Evolutionary conservation across 2,113 vertebrate genomes (phyloP), one percentile per base, ranked within the genome.

Genomic region (Zeus faber): DNA sequence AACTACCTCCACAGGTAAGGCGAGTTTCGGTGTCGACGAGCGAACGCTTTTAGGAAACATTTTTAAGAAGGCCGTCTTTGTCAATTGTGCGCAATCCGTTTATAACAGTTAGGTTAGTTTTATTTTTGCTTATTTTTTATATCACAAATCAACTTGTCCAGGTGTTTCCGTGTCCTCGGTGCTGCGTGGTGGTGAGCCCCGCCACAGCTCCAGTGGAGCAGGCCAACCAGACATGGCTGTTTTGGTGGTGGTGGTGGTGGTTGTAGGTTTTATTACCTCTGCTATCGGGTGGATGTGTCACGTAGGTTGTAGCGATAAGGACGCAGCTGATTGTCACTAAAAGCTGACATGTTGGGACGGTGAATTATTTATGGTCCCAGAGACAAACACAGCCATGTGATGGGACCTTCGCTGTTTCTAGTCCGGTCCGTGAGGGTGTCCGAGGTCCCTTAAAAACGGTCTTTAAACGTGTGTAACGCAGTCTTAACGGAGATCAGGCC

Each of bases 301-400:
- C 63, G 20, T 27, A 11, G 59, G 16, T n/a, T 47, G 62, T 9
- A 24, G 62, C 40, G 82, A 81, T 75, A 53, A 60, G 62, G 69
- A 63, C 6, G 65, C 35, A 57, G 53, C 40, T 54, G 24, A 55
- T 72, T 70, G 77, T 51, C 57, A 49, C 35, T 48, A n/a, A n/a
- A n/a, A 49, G 21, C 56, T 63, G 77, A 65, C 77, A 73, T 56
- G 16, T 18, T 41, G 67, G 56, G 51, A 54, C 67, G 71, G 58
- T 70, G 77, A 84, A 84, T 88, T 81, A 88, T 90, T 90, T 86
- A 90, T 86, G 83, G 63, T 22, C 35, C 39, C 63, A 6, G 21
- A 53, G 59, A 70, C 67, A n/a, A n/a, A n/a, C n/a, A n/a, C n/a
- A n/a, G n/a, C n/a, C n/a, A n/a, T n/a, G n/a, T n/a, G n/a, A n/a